A percentile compares a stretch with the other conserved stretches of the same genome.
phyloP scores from a whole-genome alignment of 2,888 invertebrate genomes.

The Rhagium mordax region DNA sequence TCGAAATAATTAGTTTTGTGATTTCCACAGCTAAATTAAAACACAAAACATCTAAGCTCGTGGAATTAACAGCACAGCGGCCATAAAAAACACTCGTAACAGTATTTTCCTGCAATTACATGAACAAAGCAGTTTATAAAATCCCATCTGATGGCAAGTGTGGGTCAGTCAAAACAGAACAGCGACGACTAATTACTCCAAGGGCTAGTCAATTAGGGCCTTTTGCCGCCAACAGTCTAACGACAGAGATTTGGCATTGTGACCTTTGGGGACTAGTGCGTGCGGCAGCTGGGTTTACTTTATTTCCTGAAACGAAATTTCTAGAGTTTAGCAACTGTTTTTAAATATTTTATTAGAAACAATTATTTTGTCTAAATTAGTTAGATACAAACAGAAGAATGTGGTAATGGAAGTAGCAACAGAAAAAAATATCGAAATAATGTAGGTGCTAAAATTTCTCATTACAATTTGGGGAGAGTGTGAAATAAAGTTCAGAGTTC shows the following conservation, averaged over 20 bases:
- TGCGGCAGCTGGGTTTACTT: slow-evolving; percentile 49
- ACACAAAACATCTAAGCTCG: slow-evolving; percentile 41
- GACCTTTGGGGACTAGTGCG: slow-evolving; percentile 56
- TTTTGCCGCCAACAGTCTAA: slow-evolving; percentile 55
- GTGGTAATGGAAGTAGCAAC: too few species aligned
- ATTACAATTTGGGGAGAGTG: too few species aligned
- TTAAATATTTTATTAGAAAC: background rate
- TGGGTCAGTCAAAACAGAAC: slow-evolving; percentile 53
- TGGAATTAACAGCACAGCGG: slow-evolving; percentile 47
- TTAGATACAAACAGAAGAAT: too few species aligned
- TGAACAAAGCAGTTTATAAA: slow-evolving; percentile 58
- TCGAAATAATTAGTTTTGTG: slow-evolving; percentile 30
- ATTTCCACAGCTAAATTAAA: slow-evolving; percentile 35
- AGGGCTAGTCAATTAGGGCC: slow-evolving; percentile 62
- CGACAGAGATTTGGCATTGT: slow-evolving; percentile 59
- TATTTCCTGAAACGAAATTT: slow-evolving; percentile 12
- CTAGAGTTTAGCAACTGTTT: background rate
- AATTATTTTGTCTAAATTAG: background rate
- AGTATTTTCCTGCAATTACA: slow-evolving; percentile 52
- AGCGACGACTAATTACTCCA: slow-evolving; percentile 61
- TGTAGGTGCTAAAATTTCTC: too few species aligned
- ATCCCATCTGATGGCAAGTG: slow-evolving; percentile 55
- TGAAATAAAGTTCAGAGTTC: too few species aligned
- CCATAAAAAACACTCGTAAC: slow-evolving; percentile 51
- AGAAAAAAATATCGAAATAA: too few species aligned